Percentiles rank a stretch among this genome's conserved stretches.
These are phyloP conservation scores for Sitta carolinensis DNA, from an alignment of 2,797 vertebrate species.

Conservation along the genomic window DNA sequence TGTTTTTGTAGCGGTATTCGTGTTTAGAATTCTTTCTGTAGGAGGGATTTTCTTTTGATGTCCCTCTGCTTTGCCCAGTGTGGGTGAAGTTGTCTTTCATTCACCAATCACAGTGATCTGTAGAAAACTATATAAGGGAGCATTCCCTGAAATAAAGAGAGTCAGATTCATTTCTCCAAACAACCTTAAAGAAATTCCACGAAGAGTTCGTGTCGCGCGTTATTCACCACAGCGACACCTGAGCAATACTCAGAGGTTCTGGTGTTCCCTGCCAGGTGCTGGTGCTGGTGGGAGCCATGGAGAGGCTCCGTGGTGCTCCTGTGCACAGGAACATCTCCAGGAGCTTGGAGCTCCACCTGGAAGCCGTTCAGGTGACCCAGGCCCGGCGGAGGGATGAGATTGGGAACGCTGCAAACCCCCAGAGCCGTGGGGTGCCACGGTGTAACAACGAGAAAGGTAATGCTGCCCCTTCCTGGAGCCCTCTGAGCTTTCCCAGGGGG, in stretches of 20 bases:
- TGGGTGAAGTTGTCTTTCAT: too few relatives aligned
- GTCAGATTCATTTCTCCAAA: too few relatives aligned
- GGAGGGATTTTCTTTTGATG: too few relatives aligned
- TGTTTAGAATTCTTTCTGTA: too few relatives aligned
- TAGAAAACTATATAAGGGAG: too few relatives aligned
- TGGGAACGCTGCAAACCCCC: conserved; percentile 19
- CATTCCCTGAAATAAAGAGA: too few relatives aligned
- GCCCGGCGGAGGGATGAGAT: conserved; percentile 60
- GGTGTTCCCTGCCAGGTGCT: conserved; percentile 38
- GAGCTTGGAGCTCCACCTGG: conserved; percentile 38
- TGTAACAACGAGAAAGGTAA: conserved; percentile 47
- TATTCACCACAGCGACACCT: too few relatives aligned
- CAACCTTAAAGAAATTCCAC: too few relatives aligned
- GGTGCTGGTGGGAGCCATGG: conserved; percentile 55
- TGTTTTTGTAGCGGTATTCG: too few relatives aligned
- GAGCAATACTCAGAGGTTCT: fast-evolving
- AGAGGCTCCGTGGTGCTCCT: conserved; percentile 24
- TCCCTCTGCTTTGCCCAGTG: too few relatives aligned
- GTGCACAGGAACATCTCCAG: conserved; percentile 42
- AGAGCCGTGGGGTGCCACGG: neutral
- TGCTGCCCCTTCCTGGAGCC: fast-evolving
- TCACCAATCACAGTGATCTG: too few relatives aligned
- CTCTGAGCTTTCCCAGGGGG: fast-evolving
- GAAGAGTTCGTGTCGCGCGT: too few relatives aligned
- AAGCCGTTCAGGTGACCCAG: conserved; percentile 41